Evolutionary conservation across 2,888 invertebrate species (phyloP).

Genomic region (Biston betularia): DNA sequence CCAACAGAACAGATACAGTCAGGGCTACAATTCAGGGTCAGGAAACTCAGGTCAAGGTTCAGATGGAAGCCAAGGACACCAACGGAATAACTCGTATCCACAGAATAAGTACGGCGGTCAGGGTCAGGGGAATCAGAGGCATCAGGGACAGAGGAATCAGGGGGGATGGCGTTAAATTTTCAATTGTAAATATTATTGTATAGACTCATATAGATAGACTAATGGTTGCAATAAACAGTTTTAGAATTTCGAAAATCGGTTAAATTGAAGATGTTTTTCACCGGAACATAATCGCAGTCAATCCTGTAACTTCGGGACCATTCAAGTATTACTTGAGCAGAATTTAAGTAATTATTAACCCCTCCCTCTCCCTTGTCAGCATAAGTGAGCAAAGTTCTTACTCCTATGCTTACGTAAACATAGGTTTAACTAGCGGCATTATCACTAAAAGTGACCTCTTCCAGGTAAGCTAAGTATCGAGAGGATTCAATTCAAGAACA

Average conservation of each 20-base stretch:
- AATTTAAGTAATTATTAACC: too few species aligned
- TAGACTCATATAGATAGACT: constrained; percentile 38
- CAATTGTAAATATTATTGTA: constrained; percentile 13
- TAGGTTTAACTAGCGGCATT: too few species aligned
- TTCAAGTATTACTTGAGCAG: too few species aligned
- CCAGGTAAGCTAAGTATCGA: too few species aligned
- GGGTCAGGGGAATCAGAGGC: constrained; percentile 25
- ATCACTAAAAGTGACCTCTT: too few species aligned
- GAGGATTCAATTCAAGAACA: too few species aligned
- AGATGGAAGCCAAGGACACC: constrained; percentile 18
- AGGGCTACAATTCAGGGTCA: constrained; percentile 25
- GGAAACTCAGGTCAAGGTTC: constrained; percentile 25
- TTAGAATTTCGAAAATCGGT: not conserved
- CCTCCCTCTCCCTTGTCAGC: too few species aligned
- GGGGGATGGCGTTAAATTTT: constrained; percentile 44
- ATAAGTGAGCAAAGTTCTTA: too few species aligned
- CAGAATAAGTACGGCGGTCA: constrained; percentile 40
- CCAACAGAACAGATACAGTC: constrained; percentile 18
- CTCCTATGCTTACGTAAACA: too few species aligned
- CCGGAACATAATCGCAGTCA: too few species aligned
- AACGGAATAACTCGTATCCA: constrained; percentile 15
- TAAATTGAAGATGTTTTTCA: not conserved
- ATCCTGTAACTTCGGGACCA: too few species aligned
- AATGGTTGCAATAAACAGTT: constrained; percentile 10
- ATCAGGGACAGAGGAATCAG: constrained; percentile 39